Base-by-base conservation (phyloP, 2,113 vertebrate genomes). In the Colinus virginianus region DNA sequence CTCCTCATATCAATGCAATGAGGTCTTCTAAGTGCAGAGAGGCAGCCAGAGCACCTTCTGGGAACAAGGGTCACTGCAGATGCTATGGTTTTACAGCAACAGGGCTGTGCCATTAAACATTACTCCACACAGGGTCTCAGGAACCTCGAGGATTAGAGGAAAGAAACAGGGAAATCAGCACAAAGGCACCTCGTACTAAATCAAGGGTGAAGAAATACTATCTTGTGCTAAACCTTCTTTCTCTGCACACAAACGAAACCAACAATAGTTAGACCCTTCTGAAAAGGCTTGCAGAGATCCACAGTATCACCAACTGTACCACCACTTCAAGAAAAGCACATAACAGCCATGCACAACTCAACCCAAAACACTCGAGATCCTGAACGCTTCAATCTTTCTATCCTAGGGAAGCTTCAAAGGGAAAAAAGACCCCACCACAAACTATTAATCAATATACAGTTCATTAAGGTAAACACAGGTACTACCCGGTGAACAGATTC, bases 391-490 rank as follows among this genome's bases (percentile, higher is more conserved):
- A 43, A 28, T 36, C 14, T 38, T 63, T 68, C 69, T 68, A 36
- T 20, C 21, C 49, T 64, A 70, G 64, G n/a, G 28, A 55, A 51
- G 38, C 38, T 42, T 38, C 22, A 6, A 46, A 40, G 17, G 36
- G 38, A 66, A 82, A 72, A 72, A 1, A 15, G 19, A 58, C 4
- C 22, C 70, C 55, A 83, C 32, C 84, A 69, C 0, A 1, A 88
- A 53, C 40, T 88, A 55, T 62, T 13, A 17, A 16, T 1, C 2
- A 40, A 9, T 8, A 4, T 7, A 25, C 0, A 1, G 0, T 68
- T 71, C 55, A 34, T 14, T 32, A 45, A 3, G 26, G 49, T 36
- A 94, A 85, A 38, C 59, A 59, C 26, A 25, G 18, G 22, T 9
- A 42, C 8, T 19, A 34, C 49, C 68, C 70, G 82, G 34, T 42